Evolutionary conservation across 2,113 vertebrate species (phyloP), one percentile per base, ranked within the genome.

Genomic region (Turnix velox): DNA sequence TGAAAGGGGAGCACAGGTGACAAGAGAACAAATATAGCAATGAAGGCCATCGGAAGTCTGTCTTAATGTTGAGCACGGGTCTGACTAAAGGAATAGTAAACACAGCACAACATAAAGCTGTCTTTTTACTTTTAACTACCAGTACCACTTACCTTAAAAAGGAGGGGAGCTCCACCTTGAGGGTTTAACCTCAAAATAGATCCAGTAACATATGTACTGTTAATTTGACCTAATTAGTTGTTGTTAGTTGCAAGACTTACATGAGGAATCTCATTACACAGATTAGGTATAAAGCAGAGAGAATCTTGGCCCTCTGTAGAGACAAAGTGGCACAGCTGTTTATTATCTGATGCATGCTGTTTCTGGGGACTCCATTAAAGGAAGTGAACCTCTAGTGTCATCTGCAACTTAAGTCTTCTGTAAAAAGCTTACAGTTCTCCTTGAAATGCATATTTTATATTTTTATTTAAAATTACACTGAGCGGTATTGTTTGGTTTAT

Each of bases 191-290:
- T 96, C 76, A 84, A 85, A 95, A 95, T 78, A 96, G 96, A 83
- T 35, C 62, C 48, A 39, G 80, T 68, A 93, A 83, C 92, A 92
- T 94, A 84, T 80, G 94, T 94, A 87, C 89, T 63, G 52, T 63
- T 96, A 95, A 97, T 95, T 95, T 95, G 94, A 96, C 88, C 96
- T 95, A 96, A 96, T 95, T 96, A 93, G 65, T 75, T 78, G 77
- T 81, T 92, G 75, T 42, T 74, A 33, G 85, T 93, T 90, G 73
- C 67, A 91, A 77, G 89, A 94, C 49, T 94, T 93, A 94, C 1
- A 3, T 51, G 80, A 92, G 92, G 93, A 96, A 96, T 95, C 95
- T 83, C 59, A 91, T 96, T 95, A 95, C 37, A 61, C 18, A 91
- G 82, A 88, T 88, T 90, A 93, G 65, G 63, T 84, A 92, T 37